Evolutionary conservation across 2,113 vertebrate species (phyloP).

Genomic region (Gambusia holbrooki): DNA sequence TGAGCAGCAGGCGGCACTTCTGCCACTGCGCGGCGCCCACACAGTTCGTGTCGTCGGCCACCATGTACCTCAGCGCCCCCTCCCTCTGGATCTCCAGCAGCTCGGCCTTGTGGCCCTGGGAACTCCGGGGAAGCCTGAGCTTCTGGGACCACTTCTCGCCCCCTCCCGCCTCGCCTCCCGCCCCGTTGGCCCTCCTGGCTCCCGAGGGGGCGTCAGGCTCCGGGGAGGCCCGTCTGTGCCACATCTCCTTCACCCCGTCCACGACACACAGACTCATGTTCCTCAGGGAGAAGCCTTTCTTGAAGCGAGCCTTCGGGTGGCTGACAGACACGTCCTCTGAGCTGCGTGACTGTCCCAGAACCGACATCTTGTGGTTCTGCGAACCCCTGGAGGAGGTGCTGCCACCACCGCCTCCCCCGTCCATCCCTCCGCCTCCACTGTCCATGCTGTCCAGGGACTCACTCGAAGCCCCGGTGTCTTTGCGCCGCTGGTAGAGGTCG

Average conservation of each 20-base stretch:
- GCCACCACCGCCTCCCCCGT: constrained; percentile 40
- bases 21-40: constrained; percentile 92
- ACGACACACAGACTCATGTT: constrained; percentile 98
- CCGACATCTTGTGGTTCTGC: constrained; percentile 81
- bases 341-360: constrained; percentile 92
- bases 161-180: constrained; percentile 48
- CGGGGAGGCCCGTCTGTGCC: constrained; percentile 90
- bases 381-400: constrained; percentile 55
- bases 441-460: constrained; percentile 91
- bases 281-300: constrained; percentile 95
- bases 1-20: constrained; percentile 93
- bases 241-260: constrained; percentile 95
- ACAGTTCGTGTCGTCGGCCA: constrained; percentile 92
- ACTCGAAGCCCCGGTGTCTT: constrained; percentile 85
- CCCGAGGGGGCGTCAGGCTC: constrained; percentile 80
- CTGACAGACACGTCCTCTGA: constrained; percentile 90
- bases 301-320: constrained; percentile 86
- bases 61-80: constrained; percentile 93
- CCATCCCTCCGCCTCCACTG: constrained; percentile 74
- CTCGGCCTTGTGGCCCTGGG: constrained; percentile 88
- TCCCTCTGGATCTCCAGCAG: constrained; percentile 94
- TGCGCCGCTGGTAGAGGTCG: constrained; percentile 81
- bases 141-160: constrained; percentile 84
- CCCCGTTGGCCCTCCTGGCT: constrained; percentile 59
- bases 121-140: constrained; percentile 73